phyloP scores from a whole-genome alignment of 2,113 vertebrate species.

The Pogonocichla stellata region DNA sequence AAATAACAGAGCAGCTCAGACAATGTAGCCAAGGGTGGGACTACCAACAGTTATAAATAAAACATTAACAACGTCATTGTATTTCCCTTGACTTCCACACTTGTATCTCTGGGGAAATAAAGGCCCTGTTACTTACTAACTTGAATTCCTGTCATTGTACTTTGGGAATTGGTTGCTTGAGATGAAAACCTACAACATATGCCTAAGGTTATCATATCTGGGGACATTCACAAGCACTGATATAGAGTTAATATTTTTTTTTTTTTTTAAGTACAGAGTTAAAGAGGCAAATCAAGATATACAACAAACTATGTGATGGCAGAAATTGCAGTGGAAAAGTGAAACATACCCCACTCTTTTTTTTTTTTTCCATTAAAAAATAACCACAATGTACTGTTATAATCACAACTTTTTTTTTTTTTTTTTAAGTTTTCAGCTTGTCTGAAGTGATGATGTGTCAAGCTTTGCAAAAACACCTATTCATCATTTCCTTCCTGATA shows the following conservation, averaged over 20 bases:
- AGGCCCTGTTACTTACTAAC: constrained; percentile 52
- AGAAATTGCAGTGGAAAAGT: constrained; percentile 8
- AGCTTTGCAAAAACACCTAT: constrained; percentile 14
- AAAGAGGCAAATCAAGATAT: constrained; percentile 54
- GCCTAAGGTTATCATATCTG: constrained; percentile 60
- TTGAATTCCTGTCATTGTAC: constrained; percentile 82
- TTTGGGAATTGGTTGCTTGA: constrained; percentile 42
- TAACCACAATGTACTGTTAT: constrained; percentile 15
- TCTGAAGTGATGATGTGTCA: constrained; percentile 30
- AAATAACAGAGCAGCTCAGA: constrained; percentile 66
- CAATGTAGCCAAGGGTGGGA: constrained; percentile 69
- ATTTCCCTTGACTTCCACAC: constrained; percentile 76
- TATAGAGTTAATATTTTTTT: not conserved
- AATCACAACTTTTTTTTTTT: not conserved
- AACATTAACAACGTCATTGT: constrained; percentile 73
- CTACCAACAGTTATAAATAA: constrained; percentile 74
- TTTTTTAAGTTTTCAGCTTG: not conserved
- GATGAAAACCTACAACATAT: constrained; percentile 11
- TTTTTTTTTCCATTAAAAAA: constrained; percentile 6
- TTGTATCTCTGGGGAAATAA: constrained; percentile 76
- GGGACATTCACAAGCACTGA: constrained; percentile 35
- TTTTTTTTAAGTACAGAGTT: not conserved
- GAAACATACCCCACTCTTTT: not conserved
- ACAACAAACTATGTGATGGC: not conserved
- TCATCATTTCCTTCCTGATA: constrained; percentile 52